A percentile compares a stretch with the other conserved stretches of the same genome.
Conservation (phyloP, 1,140 invertebrate species). For the Hormaphis cornu region DNA sequence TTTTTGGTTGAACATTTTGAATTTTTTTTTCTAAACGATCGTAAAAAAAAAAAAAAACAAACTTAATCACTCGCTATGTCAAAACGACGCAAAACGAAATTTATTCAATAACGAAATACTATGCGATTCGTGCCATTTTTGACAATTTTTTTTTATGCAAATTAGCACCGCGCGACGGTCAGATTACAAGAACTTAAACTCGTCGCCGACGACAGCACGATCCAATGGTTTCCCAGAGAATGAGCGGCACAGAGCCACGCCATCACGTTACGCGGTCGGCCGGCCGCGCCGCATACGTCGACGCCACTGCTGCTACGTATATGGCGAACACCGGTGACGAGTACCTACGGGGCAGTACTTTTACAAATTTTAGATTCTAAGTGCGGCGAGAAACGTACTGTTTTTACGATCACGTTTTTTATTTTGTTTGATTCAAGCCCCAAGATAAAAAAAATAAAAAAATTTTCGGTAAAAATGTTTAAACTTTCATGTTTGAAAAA, state of each 20-base stretch:
- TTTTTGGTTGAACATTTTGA: constrained; percentile 13
- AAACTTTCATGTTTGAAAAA: too few relatives aligned
- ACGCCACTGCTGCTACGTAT: too few relatives aligned
- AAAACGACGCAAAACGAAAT: not conserved
- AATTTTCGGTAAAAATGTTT: too few relatives aligned
- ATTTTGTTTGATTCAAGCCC: too few relatives aligned
- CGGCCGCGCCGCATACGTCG: not conserved
- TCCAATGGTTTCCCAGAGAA: constrained; percentile 22
- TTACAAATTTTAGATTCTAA: too few relatives aligned
- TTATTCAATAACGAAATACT: not conserved
- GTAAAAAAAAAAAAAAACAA: not conserved
- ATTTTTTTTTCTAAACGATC: not conserved
- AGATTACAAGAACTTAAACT: not conserved
- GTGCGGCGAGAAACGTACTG: too few relatives aligned
- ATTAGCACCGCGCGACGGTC: not conserved
- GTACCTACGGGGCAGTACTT: too few relatives aligned
- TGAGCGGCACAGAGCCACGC: constrained; percentile 1
- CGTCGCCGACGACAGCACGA: not conserved
- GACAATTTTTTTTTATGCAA: not conserved
- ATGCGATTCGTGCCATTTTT: not conserved
- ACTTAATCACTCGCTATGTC: not conserved
- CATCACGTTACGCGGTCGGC: not conserved
- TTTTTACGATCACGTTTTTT: too few relatives aligned
- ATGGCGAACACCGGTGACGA: too few relatives aligned
- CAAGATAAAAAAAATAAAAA: too few relatives aligned